Conservation (phyloP, 2,888 invertebrate genomes). For the Apodemia hepburni region DNA sequence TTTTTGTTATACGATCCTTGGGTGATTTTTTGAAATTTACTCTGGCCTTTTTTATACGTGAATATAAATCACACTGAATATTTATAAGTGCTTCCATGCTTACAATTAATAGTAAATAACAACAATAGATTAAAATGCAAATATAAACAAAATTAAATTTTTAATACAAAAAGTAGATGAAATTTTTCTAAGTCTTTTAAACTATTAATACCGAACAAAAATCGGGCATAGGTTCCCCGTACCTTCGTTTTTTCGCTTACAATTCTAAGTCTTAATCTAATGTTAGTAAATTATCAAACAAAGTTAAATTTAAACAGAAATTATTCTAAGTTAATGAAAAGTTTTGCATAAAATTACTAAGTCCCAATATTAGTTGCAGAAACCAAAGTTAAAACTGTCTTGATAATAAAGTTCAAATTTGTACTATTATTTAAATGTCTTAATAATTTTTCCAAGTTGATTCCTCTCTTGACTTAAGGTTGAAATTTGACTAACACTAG, state of each 20-base stretch:
- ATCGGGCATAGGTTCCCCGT: slow-evolving; percentile 25
- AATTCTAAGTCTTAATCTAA: slow-evolving; percentile 25
- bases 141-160: neutral
- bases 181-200: slow-evolving; percentile 22
- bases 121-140: no score
- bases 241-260: slow-evolving; percentile 21
- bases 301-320: slow-evolving; percentile 4
- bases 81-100: neutral
- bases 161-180: slow-evolving; percentile 11
- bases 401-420: neutral
- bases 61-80: neutral
- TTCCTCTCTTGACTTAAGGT: neutral
- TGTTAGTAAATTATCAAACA: slow-evolving; percentile 17
- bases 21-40: neutral
- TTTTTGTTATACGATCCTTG: slow-evolving; percentile 4
- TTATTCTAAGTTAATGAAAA: no score
- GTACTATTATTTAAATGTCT: neutral
- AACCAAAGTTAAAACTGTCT: neutral
- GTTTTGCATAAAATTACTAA: no score
- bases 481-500: slow-evolving; percentile 3
- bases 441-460: neutral
- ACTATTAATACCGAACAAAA: slow-evolving; percentile 12
- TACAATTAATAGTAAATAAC: no score
- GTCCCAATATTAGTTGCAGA: neutral
- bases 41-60: neutral